Percentiles rank a stretch among this genome's conserved stretches.
phyloP scores from a whole-genome alignment of 2,113 vertebrate genomes.

The Gasterosteus aculeatus region DNA sequence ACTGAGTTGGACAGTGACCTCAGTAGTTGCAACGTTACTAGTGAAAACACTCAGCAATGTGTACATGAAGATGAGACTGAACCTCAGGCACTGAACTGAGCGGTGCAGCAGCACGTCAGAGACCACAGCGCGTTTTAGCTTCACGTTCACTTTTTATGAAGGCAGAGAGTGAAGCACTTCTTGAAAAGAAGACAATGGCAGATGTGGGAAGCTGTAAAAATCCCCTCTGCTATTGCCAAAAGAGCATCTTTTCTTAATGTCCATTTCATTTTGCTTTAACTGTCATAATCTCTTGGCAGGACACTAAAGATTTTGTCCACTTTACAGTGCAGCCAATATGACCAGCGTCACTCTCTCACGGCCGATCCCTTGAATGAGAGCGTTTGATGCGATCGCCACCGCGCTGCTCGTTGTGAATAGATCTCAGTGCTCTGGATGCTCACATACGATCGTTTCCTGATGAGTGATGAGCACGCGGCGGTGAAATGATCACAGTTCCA shows the following conservation, averaged over 20 bases:
- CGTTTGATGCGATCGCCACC: constrained; percentile 27
- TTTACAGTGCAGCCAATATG: constrained; percentile 8
- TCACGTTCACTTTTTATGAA: constrained; percentile 28
- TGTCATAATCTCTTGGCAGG: constrained; percentile 41
- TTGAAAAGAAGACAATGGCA: constrained; percentile 39
- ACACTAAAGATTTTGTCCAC: constrained; percentile 29
- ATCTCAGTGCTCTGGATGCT: constrained; percentile 31
- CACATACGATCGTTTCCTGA: constrained; percentile 25
- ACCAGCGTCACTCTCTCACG: neutral
- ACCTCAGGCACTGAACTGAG: neutral
- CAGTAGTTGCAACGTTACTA: neutral
- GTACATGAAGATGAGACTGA: neutral
- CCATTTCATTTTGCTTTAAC: constrained; percentile 35
- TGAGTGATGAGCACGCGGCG: constrained; percentile 28
- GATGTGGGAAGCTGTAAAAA: constrained; percentile 46
- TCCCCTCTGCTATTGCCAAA: constrained; percentile 16
- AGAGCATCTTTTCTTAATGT: constrained; percentile 34
- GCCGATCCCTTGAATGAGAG: constrained; percentile 35
- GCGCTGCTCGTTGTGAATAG: too few relatives aligned
- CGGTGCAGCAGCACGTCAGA: neutral
- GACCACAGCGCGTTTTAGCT: neutral
- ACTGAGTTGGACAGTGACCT: neutral
- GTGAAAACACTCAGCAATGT: neutral
- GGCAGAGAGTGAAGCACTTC: constrained; percentile 32
- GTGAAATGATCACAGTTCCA: constrained; percentile 41